Evolutionary conservation across 2,888 invertebrate species (phyloP), one percentile per base, ranked within the genome.

Genomic region (Caradrina kadenii): DNA sequence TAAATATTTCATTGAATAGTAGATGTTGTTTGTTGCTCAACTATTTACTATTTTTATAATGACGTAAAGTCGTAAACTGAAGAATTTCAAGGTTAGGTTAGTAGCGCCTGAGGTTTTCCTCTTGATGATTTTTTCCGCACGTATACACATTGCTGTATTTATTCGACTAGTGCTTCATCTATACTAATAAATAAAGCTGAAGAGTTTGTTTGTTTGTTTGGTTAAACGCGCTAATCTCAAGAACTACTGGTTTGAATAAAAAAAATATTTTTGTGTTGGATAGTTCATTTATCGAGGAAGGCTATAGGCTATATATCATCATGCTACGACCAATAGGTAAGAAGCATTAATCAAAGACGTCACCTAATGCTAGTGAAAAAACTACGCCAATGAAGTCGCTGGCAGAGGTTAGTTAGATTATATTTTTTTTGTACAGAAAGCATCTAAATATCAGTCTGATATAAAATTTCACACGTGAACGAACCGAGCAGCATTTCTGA

Each of bases 51-150:
- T 53, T 80, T n/a, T 17, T 35, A n/a, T 26, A 39, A 19, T 53
- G 77, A 63, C 69, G 70, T 60, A 48, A 49, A 52, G n/a, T 52
- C 50, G 60, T 81, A 56, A 64, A 69, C 26, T 67, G 15, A 81
- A 73, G 58, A 54, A 50, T 66, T 54, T 69, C 68, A 71, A 74
- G 63, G 67, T 81, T 63, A 66, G 13, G 54, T 45, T 53, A 45
- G 31, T 13, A 59, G 60, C 69, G 83, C 82, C 82, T 82, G 69
- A 55, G n/a, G 22, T 58, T 84, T 84, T 84, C 22, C 67, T 65
- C 58, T 31, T 58, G 17, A 21, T 39, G 48, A 63, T 45, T 59
- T 48, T 21, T 21, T 10, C 21, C 31, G 21, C 50, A 35, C 10
- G 42, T 26, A 48, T 17, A 45, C 21, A n/a, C 6, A 54, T 68